Base-by-base conservation (phyloP, 2,888 invertebrate species). In the Orthosia gothica region DNA sequence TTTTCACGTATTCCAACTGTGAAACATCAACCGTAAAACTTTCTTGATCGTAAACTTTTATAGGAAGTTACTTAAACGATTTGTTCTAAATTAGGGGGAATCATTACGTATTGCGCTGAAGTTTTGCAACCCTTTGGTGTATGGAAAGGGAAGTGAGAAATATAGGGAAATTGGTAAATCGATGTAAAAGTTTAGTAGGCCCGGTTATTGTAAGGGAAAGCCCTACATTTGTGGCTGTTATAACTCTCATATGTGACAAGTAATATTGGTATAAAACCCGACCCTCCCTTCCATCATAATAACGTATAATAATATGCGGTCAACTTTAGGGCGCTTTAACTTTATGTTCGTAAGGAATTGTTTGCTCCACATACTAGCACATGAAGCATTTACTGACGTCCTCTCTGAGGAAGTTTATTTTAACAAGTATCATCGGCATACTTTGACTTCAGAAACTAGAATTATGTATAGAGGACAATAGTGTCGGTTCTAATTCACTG, bases 221-320 rank as follows among this genome's bases (percentile, higher is more conserved):
- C 80, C 80, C 79, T 83, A 81, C 86, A 86, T 88, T 81, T 74
- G 80, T 82, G 88, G 86, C 79, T 81, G 82, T 87, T 89, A 89
- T 91, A 91, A 90, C 79, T 84, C 90, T 90, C 83, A 87, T 83
- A 89, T 91, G 88, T 88, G 91, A 90, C 90, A 90, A 86, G 87
- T 89, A 89, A 91, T 91, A 90, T 89, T 87, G 89, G 87, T 87
- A 89, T 89, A 88, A 89, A 90, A 87, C 88, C 88, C 87, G 88
- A 89, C 90, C 90, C 89, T 90, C 89, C 87, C 88, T 86, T 79
- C 83, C 76, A 87, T 90, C 88, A 89, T 89, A 89, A 91, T 92
- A 92, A 91, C 88, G 82, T 88, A 82, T 88, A 83, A 90, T 91
- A 88, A 88, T 90, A 91, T 89, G 88, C 88, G 89, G 90, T 88